These are phyloP conservation scores for Aurelia sp. DNA, from an alignment of 30 jellyfish, hydroid and myxozoan genomes.

Conservation along the genomic window DNA sequence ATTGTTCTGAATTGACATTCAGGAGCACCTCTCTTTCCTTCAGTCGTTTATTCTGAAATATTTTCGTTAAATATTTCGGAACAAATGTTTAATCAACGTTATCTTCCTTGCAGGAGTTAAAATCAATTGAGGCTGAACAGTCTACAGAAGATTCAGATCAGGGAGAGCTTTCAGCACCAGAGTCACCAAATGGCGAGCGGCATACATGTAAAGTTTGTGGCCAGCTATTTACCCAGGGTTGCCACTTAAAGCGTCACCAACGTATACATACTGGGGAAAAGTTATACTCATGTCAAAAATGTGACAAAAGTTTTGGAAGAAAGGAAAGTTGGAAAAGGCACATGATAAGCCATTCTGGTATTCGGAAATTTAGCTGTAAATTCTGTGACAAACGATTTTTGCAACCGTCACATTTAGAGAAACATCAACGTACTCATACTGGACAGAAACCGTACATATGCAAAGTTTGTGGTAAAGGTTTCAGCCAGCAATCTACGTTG, in stretches of 20 bases:
- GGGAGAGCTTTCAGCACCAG: no score
- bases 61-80: no score
- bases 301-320: conserved; percentile 30
- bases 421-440: conserved; percentile 29
- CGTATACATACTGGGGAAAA: conserved; percentile 46
- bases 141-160: no score
- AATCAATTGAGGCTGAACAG: no score
- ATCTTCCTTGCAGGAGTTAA: no score
- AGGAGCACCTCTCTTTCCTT: no score
- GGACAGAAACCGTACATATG: conserved; percentile 37
- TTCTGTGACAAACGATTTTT: conserved; percentile 35
- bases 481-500: conserved; percentile 27
- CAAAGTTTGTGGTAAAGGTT: conserved; percentile 21
- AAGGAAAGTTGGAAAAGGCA: conserved; percentile 31
- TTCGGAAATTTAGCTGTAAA: conserved; percentile 34
- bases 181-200: no score
- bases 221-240: conserved; percentile 2
- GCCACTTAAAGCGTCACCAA: conserved; percentile 39
- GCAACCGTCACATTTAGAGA: conserved; percentile 7
- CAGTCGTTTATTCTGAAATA: no score
- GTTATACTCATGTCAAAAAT: conserved; percentile 4
- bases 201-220: not conserved
- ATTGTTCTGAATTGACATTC: no score
- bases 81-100: no score
- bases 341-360: conserved; percentile 27